phyloP scores from a whole-genome alignment of 2,797 vertebrate genomes.

The Microctenopoma stevenorrisi region DNA sequence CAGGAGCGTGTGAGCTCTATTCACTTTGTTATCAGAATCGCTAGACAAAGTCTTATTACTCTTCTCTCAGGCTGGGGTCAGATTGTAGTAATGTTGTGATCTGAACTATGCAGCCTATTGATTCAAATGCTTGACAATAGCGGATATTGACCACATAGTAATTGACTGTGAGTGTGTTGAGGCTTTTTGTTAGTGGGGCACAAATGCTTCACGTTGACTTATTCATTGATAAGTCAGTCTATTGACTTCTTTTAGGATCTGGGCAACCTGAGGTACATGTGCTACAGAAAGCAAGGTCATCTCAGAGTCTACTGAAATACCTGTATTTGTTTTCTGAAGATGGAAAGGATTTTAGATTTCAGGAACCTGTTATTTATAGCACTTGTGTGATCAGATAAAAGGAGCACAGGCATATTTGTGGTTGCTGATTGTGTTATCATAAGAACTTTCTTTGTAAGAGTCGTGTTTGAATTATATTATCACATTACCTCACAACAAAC shows the following conservation, averaged over 20 bases:
- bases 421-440: too few relatives aligned
- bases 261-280: conserved; percentile 15
- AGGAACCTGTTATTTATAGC: conserved; percentile 27
- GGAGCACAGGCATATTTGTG: too few relatives aligned
- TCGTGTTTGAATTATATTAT: too few relatives aligned
- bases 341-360: conserved; percentile 7
- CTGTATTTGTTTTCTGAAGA: conserved; percentile 12
- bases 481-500: too few relatives aligned
- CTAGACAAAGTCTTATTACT: conserved; percentile 19
- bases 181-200: conserved; percentile 41
- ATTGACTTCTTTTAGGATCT: conserved; percentile 44
- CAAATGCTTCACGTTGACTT: conserved; percentile 64
- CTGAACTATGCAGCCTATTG: conserved; percentile 28
- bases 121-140: conserved; percentile 36
- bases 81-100: conserved; percentile 33
- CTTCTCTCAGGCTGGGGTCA: conserved; percentile 14
- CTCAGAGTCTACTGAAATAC: not conserved
- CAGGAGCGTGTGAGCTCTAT: conserved; percentile 13
- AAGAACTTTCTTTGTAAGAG: too few relatives aligned
- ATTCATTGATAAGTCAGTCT: conserved; percentile 41
- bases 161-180: conserved; percentile 48
- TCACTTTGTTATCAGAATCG: conserved; percentile 1
- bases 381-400: conserved; percentile 22
- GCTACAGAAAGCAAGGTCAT: conserved; percentile 49
- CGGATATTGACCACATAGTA: conserved; percentile 54